A percentile compares a stretch with the other conserved stretches of the same genome.
These are phyloP conservation scores for Orgyia antiqua DNA, from an alignment of 2,888 invertebrate species.

Conservation along the genomic window DNA sequence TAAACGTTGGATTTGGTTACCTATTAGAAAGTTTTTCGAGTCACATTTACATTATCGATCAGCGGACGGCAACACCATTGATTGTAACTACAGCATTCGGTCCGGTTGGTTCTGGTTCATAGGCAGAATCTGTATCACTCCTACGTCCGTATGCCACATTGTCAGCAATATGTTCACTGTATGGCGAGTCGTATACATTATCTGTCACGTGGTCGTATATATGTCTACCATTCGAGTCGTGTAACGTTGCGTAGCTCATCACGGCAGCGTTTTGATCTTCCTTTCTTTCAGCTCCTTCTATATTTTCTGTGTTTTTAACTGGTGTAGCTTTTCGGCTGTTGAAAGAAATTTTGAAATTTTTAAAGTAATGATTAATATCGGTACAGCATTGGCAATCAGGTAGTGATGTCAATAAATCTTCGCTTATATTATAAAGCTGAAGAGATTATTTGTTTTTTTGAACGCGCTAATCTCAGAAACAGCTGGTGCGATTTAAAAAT, in stretches of 20 bases:
- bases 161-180: constrained; percentile 78
- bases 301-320: constrained; percentile 92
- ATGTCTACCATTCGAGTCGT: constrained; percentile 80
- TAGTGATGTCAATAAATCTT: too few relatives aligned
- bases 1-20: constrained; percentile 30
- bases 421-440: too few relatives aligned
- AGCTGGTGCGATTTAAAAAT: too few relatives aligned
- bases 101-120: constrained; percentile 83
- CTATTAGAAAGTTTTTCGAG: constrained; percentile 21
- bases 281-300: constrained; percentile 90
- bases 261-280: constrained; percentile 92
- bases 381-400: too few relatives aligned
- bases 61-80: constrained; percentile 92
- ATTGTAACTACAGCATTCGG: constrained; percentile 85
- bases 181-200: constrained; percentile 87
- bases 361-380: too few relatives aligned
- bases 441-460: too few relatives aligned
- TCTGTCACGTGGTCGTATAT: constrained; percentile 79
- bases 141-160: constrained; percentile 65
- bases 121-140: constrained; percentile 70
- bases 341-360: too few relatives aligned
- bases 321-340: constrained; percentile 89
- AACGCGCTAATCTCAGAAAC: too few relatives aligned
- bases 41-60: constrained; percentile 30
- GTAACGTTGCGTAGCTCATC: constrained; percentile 91